A percentile compares a stretch with the other conserved stretches of the same genome.
Evolutionary conservation across 2,113 vertebrate genomes (phyloP).

Genomic region (Rhynchomys soricoides): DNA sequence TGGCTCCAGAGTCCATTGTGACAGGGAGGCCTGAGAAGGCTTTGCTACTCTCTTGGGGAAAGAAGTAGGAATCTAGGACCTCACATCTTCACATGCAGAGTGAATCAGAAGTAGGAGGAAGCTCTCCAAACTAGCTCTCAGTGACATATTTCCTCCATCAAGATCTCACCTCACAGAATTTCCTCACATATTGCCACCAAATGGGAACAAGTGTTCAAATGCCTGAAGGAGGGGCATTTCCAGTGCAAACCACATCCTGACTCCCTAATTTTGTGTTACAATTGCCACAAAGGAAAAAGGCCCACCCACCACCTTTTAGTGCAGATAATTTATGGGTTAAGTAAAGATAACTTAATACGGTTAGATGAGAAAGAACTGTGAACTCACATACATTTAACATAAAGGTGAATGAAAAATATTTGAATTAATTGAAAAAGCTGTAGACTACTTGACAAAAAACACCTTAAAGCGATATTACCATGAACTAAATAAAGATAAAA

Average conservation of each 20-base stretch:
- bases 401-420: background rate
- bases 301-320: background rate
- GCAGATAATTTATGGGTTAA: background rate
- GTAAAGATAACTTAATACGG: background rate
- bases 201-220: background rate
- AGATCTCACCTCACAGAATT: background rate
- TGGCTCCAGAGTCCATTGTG: background rate
- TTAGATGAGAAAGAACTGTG: background rate
- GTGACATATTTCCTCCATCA: background rate
- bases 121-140: background rate
- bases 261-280: background rate
- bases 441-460: background rate
- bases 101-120: background rate
- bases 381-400: conserved; percentile 5
- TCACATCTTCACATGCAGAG: background rate
- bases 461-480: background rate
- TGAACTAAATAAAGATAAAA: background rate
- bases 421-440: background rate
- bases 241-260: background rate
- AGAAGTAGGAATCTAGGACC: background rate
- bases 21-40: background rate
- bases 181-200: background rate
- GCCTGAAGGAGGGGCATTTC: background rate
- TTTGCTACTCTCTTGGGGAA: background rate
- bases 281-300: background rate